Evolutionary conservation across 2,888 invertebrate species (phyloP).

Genomic region (Xestia ashworthii): DNA sequence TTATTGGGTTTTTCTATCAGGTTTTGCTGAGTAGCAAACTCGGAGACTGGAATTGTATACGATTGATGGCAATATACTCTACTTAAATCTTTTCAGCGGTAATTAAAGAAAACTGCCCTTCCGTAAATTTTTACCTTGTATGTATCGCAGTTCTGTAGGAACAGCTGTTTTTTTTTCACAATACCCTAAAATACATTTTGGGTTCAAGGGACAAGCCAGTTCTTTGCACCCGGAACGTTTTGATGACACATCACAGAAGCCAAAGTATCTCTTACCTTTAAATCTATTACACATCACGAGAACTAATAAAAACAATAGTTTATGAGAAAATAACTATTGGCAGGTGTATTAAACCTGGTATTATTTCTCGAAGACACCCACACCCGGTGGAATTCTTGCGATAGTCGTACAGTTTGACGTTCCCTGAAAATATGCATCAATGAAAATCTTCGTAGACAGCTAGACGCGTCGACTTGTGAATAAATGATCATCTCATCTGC

Average conservation of each 20-base stretch:
- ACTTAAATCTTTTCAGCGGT: too few relatives aligned
- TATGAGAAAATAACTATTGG: conserved; percentile 24
- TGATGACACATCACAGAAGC: conserved; percentile 14
- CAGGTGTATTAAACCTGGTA: conserved; percentile 12
- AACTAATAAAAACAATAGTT: conserved; percentile 32
- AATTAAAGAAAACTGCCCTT: too few relatives aligned
- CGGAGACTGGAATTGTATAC: too few relatives aligned
- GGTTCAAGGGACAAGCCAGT: too few relatives aligned
- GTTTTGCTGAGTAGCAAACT: too few relatives aligned
- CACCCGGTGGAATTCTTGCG: conserved; percentile 20
- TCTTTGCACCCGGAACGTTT: conserved; percentile 43
- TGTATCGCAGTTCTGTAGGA: too few relatives aligned
- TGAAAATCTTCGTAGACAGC: background rate
- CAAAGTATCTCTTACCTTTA: background rate
- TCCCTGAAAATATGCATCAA: conserved; percentile 9
- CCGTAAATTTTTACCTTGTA: too few relatives aligned
- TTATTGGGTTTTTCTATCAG: too few relatives aligned
- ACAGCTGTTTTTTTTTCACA: background rate
- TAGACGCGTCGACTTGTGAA: background rate
- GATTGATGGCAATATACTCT: too few relatives aligned
- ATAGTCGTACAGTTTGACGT: background rate
- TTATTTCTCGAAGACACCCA: conserved; percentile 14
- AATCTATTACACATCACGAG: background rate
- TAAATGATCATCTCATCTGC: too few relatives aligned
- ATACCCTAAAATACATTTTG: background rate